Conservation (phyloP, 2,888 invertebrate species). For the Dorcus parallelipipedus region DNA sequence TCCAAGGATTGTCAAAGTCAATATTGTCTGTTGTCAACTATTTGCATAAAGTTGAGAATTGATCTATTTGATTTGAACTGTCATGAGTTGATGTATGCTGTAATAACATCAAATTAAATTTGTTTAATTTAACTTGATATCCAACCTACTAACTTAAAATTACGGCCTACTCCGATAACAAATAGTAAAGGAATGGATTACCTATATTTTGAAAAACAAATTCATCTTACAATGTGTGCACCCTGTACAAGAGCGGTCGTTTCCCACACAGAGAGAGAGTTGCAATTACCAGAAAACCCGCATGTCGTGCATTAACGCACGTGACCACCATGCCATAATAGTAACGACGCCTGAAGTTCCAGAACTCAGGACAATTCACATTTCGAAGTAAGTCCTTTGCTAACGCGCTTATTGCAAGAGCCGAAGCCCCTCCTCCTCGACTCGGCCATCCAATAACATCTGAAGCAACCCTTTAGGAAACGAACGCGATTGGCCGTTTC, state of each 20-base stretch:
- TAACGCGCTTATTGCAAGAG: background rate
- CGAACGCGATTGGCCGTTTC: slow-evolving; percentile 34
- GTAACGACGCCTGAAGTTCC: background rate
- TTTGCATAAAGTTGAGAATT: no score
- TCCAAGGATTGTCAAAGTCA: no score
- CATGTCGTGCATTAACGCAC: slow-evolving; percentile 27
- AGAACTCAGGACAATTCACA: background rate
- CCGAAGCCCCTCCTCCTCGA: slow-evolving; percentile 11
- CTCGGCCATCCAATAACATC: slow-evolving; percentile 27
- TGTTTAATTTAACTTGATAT: no score
- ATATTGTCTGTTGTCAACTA: no score
- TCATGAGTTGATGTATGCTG: no score
- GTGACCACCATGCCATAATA: slow-evolving; percentile 23
- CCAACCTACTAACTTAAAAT: no score
- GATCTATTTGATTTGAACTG: no score
- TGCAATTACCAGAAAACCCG: slow-evolving; percentile 36
- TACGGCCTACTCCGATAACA: no score
- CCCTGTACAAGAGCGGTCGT: background rate
- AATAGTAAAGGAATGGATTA: no score
- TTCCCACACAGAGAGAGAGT: slow-evolving; percentile 33
- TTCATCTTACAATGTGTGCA: background rate
- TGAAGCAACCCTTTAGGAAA: slow-evolving; percentile 29
- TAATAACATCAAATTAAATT: no score
- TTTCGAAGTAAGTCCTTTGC: background rate
- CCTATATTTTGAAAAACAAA: no score